These are phyloP conservation scores for Fragum sueziense DNA, from an alignment of 2,888 invertebrate genomes.

Conservation along the genomic window DNA sequence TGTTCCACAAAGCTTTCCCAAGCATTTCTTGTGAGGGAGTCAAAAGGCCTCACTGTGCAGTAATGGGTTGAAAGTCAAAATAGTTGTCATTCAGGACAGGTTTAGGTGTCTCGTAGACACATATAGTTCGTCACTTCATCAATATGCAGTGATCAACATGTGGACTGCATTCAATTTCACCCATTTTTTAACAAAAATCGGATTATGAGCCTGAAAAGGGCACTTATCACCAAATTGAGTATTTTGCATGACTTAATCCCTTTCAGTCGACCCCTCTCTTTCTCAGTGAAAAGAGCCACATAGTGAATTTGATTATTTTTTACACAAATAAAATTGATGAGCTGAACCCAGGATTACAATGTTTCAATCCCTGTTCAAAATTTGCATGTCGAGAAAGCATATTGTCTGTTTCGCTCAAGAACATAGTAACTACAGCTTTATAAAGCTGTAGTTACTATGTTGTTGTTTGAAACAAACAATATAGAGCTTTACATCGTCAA, in stretches of 20 bases:
- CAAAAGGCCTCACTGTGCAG: too few relatives aligned
- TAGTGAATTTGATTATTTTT: conserved; percentile 49
- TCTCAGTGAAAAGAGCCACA: conserved; percentile 36
- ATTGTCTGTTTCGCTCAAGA: too few relatives aligned
- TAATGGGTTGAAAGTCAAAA: too few relatives aligned
- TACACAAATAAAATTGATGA: conserved; percentile 20
- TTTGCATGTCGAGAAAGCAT: conserved; percentile 17
- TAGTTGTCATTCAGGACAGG: too few relatives aligned
- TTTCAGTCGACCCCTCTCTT: conserved; percentile 16
- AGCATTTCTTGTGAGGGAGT: too few relatives aligned
- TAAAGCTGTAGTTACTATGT: too few relatives aligned
- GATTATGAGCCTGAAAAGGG: conserved; percentile 43
- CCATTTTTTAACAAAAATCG: conserved; percentile 40
- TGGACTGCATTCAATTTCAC: conserved; percentile 40
- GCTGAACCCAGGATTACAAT: conserved; percentile 4
- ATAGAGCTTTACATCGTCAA: conserved; percentile 38
- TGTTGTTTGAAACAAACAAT: too few relatives aligned
- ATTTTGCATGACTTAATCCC: conserved; percentile 48
- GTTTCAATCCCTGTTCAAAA: background rate
- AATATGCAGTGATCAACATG: conserved; percentile 20
- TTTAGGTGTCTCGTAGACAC: too few relatives aligned
- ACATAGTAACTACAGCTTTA: too few relatives aligned
- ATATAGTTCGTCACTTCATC: too few relatives aligned
- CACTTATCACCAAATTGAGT: conserved; percentile 56
- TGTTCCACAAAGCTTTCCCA: too few relatives aligned